Evolutionary conservation across 2,113 vertebrate species (phyloP).

Genomic region (Trogon surrucura): DNA sequence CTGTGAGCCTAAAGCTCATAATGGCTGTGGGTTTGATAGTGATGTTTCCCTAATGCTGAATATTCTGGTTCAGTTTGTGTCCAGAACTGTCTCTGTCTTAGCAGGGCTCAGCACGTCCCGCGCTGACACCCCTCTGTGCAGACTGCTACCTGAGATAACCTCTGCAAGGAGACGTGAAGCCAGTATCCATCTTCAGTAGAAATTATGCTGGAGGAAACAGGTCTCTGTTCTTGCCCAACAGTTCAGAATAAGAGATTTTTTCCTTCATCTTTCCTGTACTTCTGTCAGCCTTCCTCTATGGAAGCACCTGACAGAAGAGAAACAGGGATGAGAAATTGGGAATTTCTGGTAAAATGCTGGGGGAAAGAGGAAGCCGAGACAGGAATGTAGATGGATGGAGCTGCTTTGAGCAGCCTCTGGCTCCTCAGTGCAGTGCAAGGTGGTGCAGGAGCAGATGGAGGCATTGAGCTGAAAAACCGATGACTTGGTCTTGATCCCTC

Average conservation of each 20-base stretch:
- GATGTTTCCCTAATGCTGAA: constrained; percentile 8
- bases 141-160: neutral
- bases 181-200: neutral
- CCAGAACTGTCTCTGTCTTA: neutral
- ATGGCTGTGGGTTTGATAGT: neutral
- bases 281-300: neutral
- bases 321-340: neutral
- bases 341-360: neutral
- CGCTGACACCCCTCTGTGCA: neutral
- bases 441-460: neutral
- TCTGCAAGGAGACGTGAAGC: neutral
- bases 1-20: neutral
- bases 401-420: neutral
- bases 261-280: neutral
- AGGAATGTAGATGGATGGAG: neutral
- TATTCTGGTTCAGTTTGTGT: neutral
- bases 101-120: neutral
- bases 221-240: neutral
- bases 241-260: neutral
- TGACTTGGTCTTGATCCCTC: neutral
- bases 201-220: neutral
- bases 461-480: neutral
- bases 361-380: neutral
- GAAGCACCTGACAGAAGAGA: neutral
- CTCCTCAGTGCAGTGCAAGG: neutral